These are phyloP conservation scores for Ethmia dodecea DNA, from an alignment of 2,888 invertebrate species.

Conservation along the genomic window DNA sequence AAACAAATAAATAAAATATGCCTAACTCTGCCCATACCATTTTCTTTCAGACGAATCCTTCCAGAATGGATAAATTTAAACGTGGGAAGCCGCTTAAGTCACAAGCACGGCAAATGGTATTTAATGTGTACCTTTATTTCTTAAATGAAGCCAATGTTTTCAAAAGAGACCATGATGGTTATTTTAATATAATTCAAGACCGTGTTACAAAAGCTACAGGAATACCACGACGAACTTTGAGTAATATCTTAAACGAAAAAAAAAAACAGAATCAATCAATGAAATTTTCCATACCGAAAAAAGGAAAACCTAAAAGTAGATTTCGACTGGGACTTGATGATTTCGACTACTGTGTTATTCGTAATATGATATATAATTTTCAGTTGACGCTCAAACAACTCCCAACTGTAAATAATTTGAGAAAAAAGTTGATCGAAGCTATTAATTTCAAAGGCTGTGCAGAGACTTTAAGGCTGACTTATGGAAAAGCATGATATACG, in stretches of 20 bases:
- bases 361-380: background rate
- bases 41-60: too few relatives aligned
- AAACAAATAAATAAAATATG: too few relatives aligned
- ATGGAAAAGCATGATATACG: background rate
- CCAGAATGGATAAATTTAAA: background rate
- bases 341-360: background rate
- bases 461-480: background rate
- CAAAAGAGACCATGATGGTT: slow-evolving; percentile 6
- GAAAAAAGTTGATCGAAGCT: background rate
- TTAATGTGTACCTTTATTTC: slow-evolving; percentile 9
- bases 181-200: slow-evolving; percentile 6
- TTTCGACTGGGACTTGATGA: slow-evolving; percentile 1
- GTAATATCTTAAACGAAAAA: slow-evolving; percentile 3
- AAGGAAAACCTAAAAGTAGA: slow-evolving; percentile 2
- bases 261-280: background rate
- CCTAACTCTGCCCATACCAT: too few relatives aligned
- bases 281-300: background rate
- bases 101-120: background rate
- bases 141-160: slow-evolving; percentile 5
- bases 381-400: background rate
- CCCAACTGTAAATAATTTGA: background rate
- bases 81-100: background rate
- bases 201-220: slow-evolving; percentile 4
- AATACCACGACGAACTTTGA: slow-evolving; percentile 5
- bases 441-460: background rate